phyloP scores from a whole-genome alignment of 2,888 invertebrate genomes.

The Nomada ferruginata region DNA sequence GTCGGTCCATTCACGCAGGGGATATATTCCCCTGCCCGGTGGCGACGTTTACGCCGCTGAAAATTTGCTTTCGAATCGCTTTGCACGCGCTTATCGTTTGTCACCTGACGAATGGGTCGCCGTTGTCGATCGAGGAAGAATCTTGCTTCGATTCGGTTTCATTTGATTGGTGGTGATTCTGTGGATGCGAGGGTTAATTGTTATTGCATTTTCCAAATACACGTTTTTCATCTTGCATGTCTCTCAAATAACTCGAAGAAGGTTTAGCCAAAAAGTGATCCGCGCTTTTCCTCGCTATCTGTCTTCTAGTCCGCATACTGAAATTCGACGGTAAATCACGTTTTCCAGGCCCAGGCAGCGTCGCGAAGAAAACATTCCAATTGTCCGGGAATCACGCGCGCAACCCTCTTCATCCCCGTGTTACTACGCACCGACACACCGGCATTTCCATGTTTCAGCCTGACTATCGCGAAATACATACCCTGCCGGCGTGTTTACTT shows the following conservation, averaged over 20 bases:
- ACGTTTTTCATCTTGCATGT: no score
- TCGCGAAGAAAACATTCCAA: constrained; percentile 57
- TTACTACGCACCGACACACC: constrained; percentile 37
- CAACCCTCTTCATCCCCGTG: constrained; percentile 59
- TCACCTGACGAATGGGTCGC: constrained; percentile 34
- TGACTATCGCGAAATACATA: constrained; percentile 44
- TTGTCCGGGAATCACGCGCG: constrained; percentile 60
- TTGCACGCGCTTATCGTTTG: constrained; percentile 53
- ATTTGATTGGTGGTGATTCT: no score
- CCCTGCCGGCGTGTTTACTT: constrained; percentile 22
- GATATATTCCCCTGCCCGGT: constrained; percentile 59
- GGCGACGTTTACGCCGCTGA: constrained; percentile 67
- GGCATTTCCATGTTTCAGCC: constrained; percentile 59
- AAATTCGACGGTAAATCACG: constrained; percentile 59
- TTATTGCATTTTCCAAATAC: no score
- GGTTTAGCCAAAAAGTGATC: background rate
- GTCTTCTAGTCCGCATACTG: constrained; percentile 5
- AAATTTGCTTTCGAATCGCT: constrained; percentile 58
- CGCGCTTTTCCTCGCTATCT: background rate
- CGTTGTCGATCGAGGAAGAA: background rate
- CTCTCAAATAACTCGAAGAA: background rate
- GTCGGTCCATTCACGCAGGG: constrained; percentile 74
- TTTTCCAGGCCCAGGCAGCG: constrained; percentile 18
- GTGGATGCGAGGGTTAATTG: background rate
- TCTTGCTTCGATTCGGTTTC: background rate